These are phyloP conservation scores for Phalacrocorax carbo DNA, from an alignment of 2,113 vertebrate species.

Conservation along the genomic window DNA sequence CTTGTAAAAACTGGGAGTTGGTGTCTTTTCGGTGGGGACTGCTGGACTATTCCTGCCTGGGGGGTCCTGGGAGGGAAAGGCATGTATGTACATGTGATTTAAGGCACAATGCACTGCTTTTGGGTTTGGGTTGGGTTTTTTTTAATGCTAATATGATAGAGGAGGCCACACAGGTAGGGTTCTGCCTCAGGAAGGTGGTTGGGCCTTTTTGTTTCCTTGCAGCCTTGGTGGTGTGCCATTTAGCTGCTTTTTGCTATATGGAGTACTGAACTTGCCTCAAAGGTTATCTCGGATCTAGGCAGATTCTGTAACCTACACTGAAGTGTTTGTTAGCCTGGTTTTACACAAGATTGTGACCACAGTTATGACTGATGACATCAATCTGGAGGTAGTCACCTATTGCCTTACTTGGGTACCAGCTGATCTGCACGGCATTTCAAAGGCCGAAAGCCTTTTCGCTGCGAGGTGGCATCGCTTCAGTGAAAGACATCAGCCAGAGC, in stretches of 20 bases:
- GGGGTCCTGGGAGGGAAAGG: not conserved
- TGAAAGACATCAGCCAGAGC: not conserved
- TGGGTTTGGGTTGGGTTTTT: not conserved
- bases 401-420: not conserved
- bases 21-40: not conserved
- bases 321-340: not conserved
- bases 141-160: not conserved
- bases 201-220: not conserved
- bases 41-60: not conserved
- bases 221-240: not conserved
- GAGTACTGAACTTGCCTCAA: not conserved
- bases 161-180: not conserved
- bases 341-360: not conserved
- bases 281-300: not conserved
- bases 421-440: not conserved
- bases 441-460: not conserved
- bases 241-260: not conserved
- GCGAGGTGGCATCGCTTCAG: not conserved
- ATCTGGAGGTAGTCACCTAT: not conserved
- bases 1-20: rapidly evolving
- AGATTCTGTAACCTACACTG: not conserved
- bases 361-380: not conserved
- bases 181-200: not conserved
- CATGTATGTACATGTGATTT: not conserved
- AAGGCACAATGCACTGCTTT: not conserved